phyloP scores from a whole-genome alignment of 2,113 vertebrate species.

The Labrus mixtus region DNA sequence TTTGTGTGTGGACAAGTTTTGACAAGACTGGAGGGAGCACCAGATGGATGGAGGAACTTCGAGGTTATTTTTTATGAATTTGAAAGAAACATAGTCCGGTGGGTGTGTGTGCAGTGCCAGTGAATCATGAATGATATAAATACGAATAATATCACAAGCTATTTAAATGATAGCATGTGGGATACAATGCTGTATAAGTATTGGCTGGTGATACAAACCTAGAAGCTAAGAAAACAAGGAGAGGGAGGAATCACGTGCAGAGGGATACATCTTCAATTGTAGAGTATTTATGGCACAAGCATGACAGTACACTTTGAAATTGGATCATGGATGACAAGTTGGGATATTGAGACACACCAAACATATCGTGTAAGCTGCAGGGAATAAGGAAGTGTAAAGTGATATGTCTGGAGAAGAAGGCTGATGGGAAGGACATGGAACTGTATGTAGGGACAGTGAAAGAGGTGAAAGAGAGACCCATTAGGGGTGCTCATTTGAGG shows the following conservation, averaged over 20 bases:
- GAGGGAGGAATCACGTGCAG: no score
- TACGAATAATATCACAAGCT: no score
- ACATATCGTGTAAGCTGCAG: background rate
- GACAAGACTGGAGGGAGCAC: background rate
- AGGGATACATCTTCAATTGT: background rate
- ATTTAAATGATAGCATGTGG: background rate
- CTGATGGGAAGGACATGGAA: conserved; percentile 10
- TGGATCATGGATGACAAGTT: background rate
- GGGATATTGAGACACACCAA: background rate
- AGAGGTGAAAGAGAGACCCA: conserved; percentile 19
- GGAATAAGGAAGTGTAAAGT: conserved; percentile 40
- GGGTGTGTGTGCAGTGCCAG: background rate
- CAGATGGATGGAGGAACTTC: background rate
- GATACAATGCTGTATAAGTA: background rate
- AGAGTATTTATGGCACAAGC: background rate
- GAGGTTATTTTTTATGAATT: conserved; percentile 3
- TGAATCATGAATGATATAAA: background rate
- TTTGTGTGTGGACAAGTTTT: conserved; percentile 32
- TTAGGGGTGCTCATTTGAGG: conserved; percentile 23
- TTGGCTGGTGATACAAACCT: background rate
- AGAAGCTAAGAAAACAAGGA: background rate
- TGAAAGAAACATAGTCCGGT: background rate
- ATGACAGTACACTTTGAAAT: background rate
- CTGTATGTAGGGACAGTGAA: conserved; percentile 17
- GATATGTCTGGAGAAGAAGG: conserved; percentile 22